Percentiles rank a stretch among this genome's conserved stretches.
Evolutionary conservation across 1,140 invertebrate species (phyloP).

Genomic region (Lucilia sericata): DNA sequence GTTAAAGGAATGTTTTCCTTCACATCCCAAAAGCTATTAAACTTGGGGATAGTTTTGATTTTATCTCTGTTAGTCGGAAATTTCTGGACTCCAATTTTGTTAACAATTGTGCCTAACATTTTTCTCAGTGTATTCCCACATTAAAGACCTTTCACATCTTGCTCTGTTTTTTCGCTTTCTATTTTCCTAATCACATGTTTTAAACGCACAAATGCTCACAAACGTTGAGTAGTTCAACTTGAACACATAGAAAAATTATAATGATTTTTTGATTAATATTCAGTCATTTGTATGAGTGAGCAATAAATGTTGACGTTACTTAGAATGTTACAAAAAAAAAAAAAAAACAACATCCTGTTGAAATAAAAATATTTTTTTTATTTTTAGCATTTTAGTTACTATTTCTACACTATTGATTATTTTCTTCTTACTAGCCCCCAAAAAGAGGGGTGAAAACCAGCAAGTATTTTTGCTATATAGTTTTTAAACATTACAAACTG

Average conservation of each 20-base stretch:
- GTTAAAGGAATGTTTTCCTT: too few relatives aligned
- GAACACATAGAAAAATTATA: neutral
- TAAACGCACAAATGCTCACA: neutral
- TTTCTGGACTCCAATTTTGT: too few relatives aligned
- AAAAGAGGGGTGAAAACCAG: neutral
- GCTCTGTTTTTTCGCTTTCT: neutral
- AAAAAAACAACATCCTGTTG: neutral
- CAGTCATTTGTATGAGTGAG: neutral
- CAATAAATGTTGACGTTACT: neutral
- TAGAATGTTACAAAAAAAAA: neutral
- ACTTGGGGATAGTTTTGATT: too few relatives aligned
- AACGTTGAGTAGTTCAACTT: neutral
- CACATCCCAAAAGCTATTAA: too few relatives aligned
- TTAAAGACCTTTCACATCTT: too few relatives aligned
- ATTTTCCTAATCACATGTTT: neutral
- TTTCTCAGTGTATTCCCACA: too few relatives aligned
- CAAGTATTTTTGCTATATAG: neutral
- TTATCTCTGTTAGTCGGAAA: too few relatives aligned
- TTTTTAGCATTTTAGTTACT: too few relatives aligned
- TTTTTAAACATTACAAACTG: neutral
- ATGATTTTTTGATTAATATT: slow-evolving; percentile 22
- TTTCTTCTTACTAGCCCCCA: neutral
- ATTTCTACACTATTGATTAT: neutral
- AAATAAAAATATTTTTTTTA: neutral
- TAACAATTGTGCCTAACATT: too few relatives aligned